phyloP scores from a whole-genome alignment of 2,797 vertebrate species.

The Fundulus diaphanus region DNA sequence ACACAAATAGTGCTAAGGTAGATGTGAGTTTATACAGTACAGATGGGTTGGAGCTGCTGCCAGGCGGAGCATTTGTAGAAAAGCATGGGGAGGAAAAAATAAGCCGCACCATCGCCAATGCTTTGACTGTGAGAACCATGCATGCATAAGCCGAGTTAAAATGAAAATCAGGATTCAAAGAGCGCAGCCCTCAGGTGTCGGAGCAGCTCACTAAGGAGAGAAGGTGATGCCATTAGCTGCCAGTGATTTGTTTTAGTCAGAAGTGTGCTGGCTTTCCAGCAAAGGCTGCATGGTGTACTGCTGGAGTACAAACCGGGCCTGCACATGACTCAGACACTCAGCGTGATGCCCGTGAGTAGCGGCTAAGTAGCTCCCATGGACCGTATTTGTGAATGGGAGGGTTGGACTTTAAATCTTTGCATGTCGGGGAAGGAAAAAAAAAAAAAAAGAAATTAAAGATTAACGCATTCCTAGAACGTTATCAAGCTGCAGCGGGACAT shows the following conservation, averaged over 20 bases:
- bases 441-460: conserved; percentile 31
- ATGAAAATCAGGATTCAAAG: conserved; percentile 16
- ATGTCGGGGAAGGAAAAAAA: not conserved
- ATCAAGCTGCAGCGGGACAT: conserved; percentile 25
- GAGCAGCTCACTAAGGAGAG: conserved; percentile 24
- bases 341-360: conserved; percentile 21
- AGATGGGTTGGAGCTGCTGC: not conserved
- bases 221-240: conserved; percentile 38
- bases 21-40: not conserved
- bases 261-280: conserved; percentile 51
- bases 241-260: conserved; percentile 49
- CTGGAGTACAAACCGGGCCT: conserved; percentile 19
- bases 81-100: not conserved
- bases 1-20: not conserved
- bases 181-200: conserved; percentile 32
- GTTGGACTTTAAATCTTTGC: conserved; percentile 46
- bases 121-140: not conserved
- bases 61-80: not conserved
- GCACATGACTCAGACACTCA: conserved; percentile 40
- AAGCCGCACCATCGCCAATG: not conserved
- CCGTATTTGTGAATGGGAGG: conserved; percentile 62
- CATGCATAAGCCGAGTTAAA: not conserved
- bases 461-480: conserved; percentile 19
- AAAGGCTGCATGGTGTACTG: conserved; percentile 51
- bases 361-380: conserved; percentile 37